Conservation (phyloP, 2,797 vertebrate species). For the Picus viridis region DNA sequence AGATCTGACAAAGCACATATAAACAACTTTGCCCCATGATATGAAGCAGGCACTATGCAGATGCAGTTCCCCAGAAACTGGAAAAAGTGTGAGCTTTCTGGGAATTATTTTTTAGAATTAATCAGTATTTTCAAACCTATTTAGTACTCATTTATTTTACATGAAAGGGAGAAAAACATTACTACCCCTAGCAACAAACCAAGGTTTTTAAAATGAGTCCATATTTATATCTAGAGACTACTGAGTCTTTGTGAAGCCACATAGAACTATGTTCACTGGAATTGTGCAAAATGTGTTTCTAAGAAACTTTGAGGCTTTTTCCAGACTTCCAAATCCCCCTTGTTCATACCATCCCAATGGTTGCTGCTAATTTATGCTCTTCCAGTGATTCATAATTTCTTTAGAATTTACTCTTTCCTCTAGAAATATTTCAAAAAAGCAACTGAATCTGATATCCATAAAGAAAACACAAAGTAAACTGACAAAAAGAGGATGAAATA, state of each 20-base stretch:
- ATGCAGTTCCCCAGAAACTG: background rate
- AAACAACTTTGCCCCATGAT: background rate
- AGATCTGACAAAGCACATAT: background rate
- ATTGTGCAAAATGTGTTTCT: background rate
- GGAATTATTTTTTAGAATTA: background rate
- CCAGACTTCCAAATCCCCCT: background rate
- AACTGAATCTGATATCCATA: background rate
- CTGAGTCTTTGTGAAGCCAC: background rate
- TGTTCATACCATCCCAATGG: background rate
- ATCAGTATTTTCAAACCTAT: background rate
- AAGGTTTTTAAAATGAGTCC: background rate
- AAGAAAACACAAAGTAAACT: background rate
- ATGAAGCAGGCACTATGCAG: background rate
- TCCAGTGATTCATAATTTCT: background rate
- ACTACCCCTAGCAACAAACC: background rate
- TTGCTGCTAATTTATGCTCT: background rate
- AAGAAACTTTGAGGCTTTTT: background rate
- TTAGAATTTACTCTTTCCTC: background rate
- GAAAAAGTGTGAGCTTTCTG: background rate
- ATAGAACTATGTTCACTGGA: fast-evolving
- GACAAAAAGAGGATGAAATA: background rate
- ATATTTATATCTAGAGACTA: background rate
- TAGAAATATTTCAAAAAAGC: background rate
- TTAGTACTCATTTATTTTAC: background rate
- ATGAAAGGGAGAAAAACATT: background rate